Evolutionary conservation across 2,888 invertebrate species (phyloP).

Genomic region (Patella ulyssiponensis): DNA sequence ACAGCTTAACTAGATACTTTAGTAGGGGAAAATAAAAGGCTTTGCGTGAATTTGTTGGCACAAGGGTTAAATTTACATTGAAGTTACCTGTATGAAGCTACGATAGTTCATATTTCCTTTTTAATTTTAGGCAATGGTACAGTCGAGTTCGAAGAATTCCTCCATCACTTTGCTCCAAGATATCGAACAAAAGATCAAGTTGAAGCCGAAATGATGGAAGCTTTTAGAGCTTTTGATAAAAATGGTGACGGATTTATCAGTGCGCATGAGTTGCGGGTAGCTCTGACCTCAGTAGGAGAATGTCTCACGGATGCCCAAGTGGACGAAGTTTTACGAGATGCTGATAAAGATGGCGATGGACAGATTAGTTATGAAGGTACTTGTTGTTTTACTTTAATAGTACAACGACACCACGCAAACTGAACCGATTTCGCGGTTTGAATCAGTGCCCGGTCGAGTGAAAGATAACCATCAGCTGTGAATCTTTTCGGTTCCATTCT

Average conservation of each 20-base stretch:
- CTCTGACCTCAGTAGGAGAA: background rate
- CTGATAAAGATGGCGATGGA: conserved; percentile 3
- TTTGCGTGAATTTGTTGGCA: too few species aligned
- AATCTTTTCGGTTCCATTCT: too few species aligned
- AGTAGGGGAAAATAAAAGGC: too few species aligned
- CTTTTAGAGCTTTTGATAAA: background rate
- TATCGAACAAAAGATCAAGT: conserved; percentile 7
- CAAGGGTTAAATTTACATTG: too few species aligned
- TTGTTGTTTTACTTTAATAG: too few species aligned
- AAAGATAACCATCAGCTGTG: too few species aligned
- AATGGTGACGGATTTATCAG: conserved; percentile 2
- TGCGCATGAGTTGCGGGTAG: conserved; percentile 1
- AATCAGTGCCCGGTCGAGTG: too few species aligned
- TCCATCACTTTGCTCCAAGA: background rate
- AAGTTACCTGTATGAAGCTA: too few species aligned
- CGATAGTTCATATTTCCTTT: too few species aligned
- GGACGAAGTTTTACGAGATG: background rate
- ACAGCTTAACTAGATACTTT: too few species aligned
- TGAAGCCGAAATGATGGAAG: conserved; percentile 5
- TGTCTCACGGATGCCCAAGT: conserved; percentile 7
- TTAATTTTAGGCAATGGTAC: background rate
- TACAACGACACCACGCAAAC: too few species aligned
- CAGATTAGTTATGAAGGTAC: conserved; percentile 7
- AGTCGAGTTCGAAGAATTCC: conserved; percentile 3
- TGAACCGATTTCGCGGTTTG: too few species aligned